A percentile compares a stretch with the other conserved stretches of the same genome.
These are phyloP conservation scores for Serranus cabrilla DNA, from an alignment of 2,797 vertebrate genomes.

Conservation along the genomic window DNA sequence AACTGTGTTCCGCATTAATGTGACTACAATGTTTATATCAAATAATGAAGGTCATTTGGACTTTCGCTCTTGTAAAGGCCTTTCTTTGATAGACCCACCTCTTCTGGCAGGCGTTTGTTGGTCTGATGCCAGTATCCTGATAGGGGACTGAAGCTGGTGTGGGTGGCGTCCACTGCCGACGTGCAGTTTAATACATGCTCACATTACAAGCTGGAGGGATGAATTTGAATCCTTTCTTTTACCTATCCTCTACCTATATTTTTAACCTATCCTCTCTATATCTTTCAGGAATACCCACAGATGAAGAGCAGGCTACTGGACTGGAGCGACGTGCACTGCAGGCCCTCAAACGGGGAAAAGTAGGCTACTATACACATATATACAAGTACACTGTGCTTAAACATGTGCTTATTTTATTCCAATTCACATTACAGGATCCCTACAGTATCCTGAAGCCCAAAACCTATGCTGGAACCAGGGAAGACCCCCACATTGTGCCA, in stretches of 20 bases:
- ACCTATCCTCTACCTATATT: not conserved
- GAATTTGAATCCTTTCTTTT: not conserved
- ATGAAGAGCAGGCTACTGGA: constrained; percentile 89
- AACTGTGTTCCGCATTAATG: not conserved
- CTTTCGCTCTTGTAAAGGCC: constrained; percentile 53
- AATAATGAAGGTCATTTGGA: constrained; percentile 81
- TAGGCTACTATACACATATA: constrained; percentile 27
- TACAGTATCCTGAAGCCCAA: constrained; percentile 80
- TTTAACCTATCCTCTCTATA: too few relatives aligned
- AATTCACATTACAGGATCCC: constrained; percentile 73
- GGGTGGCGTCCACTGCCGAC: constrained; percentile 28
- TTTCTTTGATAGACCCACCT: constrained; percentile 67
- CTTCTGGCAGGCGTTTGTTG: constrained; percentile 62
- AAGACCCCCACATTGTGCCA: constrained; percentile 83
- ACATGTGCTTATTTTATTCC: not conserved
- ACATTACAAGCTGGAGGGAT: not conserved
- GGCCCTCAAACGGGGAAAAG: constrained; percentile 84
- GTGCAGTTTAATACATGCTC: constrained; percentile 2
- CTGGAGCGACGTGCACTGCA: constrained; percentile 83
- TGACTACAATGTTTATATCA: not conserved
- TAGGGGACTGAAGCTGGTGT: constrained; percentile 27
- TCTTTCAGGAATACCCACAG: constrained; percentile 84
- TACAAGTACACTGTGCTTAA: not conserved
- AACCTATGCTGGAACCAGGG: constrained; percentile 76
- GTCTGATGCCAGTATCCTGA: constrained; percentile 61